A percentile compares a stretch with the other conserved stretches of the same genome.
phyloP scores from a whole-genome alignment of 2,888 invertebrate genomes.

The Erynnis tages region DNA sequence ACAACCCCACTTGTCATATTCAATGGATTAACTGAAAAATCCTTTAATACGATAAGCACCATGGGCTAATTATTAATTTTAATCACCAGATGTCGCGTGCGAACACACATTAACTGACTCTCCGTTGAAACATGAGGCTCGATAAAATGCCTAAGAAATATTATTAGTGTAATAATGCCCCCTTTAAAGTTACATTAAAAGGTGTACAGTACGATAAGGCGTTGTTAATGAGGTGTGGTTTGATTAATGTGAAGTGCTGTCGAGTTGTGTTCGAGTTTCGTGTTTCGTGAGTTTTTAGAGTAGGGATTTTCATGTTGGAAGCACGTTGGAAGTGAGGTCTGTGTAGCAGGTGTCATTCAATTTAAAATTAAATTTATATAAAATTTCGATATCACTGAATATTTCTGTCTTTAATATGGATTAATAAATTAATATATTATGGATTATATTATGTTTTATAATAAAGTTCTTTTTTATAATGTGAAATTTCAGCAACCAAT shows the following conservation, averaged over 20 bases:
- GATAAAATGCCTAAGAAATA: slow-evolving; percentile 61
- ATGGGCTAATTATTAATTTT: slow-evolving; percentile 67
- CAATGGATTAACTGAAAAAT: too few species aligned
- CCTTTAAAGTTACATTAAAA: slow-evolving; percentile 74
- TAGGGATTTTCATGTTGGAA: too few species aligned
- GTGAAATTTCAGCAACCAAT: too few species aligned
- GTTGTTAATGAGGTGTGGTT: slow-evolving; percentile 69
- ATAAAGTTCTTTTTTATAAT: too few species aligned
- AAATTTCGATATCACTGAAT: too few species aligned
- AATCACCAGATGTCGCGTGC: slow-evolving; percentile 72
- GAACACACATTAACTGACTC: slow-evolving; percentile 66
- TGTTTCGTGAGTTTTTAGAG: slow-evolving; percentile 40
- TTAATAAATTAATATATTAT: too few species aligned
- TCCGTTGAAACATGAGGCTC: slow-evolving; percentile 65
- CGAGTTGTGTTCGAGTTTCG: slow-evolving; percentile 47
- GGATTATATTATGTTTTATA: too few species aligned
- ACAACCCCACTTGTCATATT: too few species aligned
- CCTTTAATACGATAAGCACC: slow-evolving; percentile 8
- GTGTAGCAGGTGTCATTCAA: too few species aligned
- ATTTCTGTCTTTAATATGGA: too few species aligned
- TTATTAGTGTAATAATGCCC: slow-evolving; percentile 49
- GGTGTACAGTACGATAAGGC: slow-evolving; percentile 64
- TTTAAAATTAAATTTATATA: too few species aligned
- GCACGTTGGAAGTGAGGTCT: too few species aligned
- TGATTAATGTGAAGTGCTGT: slow-evolving; percentile 54